A percentile compares a stretch with the other conserved stretches of the same genome.
Evolutionary conservation across 1,140 invertebrate species (phyloP).

Genomic region (Sarcophaga bullata): DNA sequence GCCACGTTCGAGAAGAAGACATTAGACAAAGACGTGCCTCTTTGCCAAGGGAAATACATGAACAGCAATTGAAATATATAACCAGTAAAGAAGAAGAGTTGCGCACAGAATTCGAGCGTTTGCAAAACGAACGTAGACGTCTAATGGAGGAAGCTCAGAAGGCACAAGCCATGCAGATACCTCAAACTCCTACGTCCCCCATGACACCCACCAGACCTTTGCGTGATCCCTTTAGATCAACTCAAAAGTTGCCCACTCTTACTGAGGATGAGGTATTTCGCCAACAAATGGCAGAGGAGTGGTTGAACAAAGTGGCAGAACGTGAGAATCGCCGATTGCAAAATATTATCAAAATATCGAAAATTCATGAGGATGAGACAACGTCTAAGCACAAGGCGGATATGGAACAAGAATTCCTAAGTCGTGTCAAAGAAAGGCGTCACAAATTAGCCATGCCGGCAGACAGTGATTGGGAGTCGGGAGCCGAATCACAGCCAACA

Average conservation of each 20-base stretch:
- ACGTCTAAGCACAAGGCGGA: conserved; percentile 68
- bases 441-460: conserved; percentile 60
- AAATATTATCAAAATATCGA: conserved; percentile 79
- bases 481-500: conserved; percentile 58
- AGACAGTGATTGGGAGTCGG: conserved; percentile 66
- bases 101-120: conserved; percentile 70
- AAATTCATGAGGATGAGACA: conserved; percentile 55
- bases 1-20: conserved; percentile 37
- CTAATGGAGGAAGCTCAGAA: conserved; percentile 64
- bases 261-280: conserved; percentile 75
- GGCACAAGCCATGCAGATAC: conserved; percentile 50
- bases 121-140: conserved; percentile 70
- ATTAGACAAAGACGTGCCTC: conserved; percentile 68
- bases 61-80: conserved; percentile 76
- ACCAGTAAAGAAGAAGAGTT: conserved; percentile 74
- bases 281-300: conserved; percentile 84
- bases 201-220: conserved; percentile 41
- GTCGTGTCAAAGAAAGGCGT: conserved; percentile 70
- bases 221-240: conserved; percentile 53
- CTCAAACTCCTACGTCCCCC: conserved; percentile 36
- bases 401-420: conserved; percentile 79
- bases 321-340: conserved; percentile 80
- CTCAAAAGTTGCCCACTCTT: conserved; percentile 64
- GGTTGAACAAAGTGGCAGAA: conserved; percentile 80
- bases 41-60: conserved; percentile 74